Conservation (phyloP, 2,888 invertebrate species). For the Mythimna albipuncta region DNA sequence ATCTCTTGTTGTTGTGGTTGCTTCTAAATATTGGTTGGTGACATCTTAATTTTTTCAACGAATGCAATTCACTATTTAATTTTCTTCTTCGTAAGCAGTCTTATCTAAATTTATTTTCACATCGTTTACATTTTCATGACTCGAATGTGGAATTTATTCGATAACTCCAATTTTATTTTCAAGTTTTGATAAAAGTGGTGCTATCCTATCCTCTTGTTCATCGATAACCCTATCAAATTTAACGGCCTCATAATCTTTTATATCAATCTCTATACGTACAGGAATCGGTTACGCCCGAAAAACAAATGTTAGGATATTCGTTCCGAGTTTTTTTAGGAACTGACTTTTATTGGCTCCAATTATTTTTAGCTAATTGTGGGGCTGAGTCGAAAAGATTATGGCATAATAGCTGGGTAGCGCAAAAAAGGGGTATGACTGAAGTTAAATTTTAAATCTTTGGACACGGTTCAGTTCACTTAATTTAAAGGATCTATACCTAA, state of each 20-base stretch:
- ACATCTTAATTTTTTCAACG: neutral
- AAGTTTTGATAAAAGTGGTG: constrained; percentile 25
- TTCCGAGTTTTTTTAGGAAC: constrained; percentile 54
- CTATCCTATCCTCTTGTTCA: constrained; percentile 64
- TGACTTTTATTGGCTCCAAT: constrained; percentile 58
- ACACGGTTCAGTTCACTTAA: constrained; percentile 49
- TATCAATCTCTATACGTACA: constrained; percentile 25
- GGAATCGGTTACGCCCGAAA: constrained; percentile 53
- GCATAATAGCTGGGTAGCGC: constrained; percentile 55
- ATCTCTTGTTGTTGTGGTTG: neutral
- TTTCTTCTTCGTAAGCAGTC: neutral
- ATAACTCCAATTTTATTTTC: constrained; percentile 9
- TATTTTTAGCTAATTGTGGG: constrained; percentile 61
- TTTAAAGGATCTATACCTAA: constrained; percentile 36
- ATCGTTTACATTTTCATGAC: constrained; percentile 13
- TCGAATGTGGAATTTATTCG: constrained; percentile 34
- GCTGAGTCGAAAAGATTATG: constrained; percentile 54
- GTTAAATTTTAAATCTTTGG: constrained; percentile 55
- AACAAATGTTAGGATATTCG: constrained; percentile 61
- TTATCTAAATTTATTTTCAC: constrained; percentile 9
- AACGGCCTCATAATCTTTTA: constrained; percentile 40
- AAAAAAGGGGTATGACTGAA: constrained; percentile 59
- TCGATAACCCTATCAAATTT: constrained; percentile 65
- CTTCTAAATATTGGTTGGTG: neutral
- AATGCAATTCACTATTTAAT: neutral